phyloP scores from a whole-genome alignment of 2,797 vertebrate species.

The Peromyscus nudipes region DNA sequence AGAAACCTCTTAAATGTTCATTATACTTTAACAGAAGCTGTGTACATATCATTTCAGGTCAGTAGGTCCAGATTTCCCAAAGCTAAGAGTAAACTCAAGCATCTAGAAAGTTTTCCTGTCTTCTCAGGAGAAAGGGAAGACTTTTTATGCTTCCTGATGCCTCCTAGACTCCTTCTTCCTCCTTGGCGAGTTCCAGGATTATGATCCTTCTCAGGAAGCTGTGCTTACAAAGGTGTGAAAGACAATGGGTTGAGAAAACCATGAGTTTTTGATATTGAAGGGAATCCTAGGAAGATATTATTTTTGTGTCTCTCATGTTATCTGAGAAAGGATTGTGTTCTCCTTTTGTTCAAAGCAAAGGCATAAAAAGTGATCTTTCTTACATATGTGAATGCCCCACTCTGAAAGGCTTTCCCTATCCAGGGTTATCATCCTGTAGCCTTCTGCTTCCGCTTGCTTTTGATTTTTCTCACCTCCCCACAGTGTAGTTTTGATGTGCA shows the following conservation, averaged over 20 bases:
- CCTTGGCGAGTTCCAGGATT: not conserved
- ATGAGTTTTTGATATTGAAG: not conserved
- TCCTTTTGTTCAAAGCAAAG: not conserved
- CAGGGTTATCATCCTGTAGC: not conserved
- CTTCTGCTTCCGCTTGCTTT: not conserved
- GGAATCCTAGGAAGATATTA: not conserved
- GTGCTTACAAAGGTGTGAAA: not conserved
- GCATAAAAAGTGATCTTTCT: not conserved
- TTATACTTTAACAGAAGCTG: not conserved
- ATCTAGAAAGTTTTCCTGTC: not conserved
- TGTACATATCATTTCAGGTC: not conserved
- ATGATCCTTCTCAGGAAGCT: not conserved
- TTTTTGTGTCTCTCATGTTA: not conserved
- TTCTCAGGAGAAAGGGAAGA: not conserved
- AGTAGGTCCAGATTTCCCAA: not conserved
- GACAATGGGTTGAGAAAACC: not conserved
- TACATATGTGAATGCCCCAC: not conserved
- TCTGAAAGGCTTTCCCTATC: conserved; percentile 25
- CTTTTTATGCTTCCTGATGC: too few relatives aligned
- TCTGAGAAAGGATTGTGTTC: not conserved
- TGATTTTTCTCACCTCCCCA: conserved; percentile 10
- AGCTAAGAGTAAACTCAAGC: not conserved
- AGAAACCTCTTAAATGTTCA: conserved; percentile 64
- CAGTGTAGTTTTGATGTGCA: not conserved
- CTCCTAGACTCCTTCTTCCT: not conserved